Evolutionary conservation across 2,888 invertebrate species (phyloP).

Genomic region (Papilio demoleus): DNA sequence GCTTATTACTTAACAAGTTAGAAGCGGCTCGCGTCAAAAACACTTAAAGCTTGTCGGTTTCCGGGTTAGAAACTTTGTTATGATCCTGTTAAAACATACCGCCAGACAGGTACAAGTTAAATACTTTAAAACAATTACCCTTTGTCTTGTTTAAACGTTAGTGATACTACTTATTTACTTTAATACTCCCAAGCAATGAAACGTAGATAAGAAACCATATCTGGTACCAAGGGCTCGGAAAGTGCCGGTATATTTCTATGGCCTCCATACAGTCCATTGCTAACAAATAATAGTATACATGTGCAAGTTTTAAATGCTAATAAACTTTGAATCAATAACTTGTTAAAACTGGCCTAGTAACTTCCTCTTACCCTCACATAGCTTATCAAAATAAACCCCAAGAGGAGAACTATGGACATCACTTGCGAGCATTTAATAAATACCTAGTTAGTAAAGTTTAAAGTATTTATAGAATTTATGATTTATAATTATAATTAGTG

Average conservation of each 20-base stretch:
- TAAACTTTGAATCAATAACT: neutral
- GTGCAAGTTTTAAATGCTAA: neutral
- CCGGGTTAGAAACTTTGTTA: slow-evolving; percentile 7
- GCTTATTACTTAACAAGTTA: slow-evolving; percentile 19
- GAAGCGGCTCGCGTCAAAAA: slow-evolving; percentile 4
- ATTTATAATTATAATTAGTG: neutral
- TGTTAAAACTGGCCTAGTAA: neutral
- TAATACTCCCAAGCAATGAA: neutral
- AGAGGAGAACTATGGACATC: neutral
- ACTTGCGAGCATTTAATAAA: neutral
- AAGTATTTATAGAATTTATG: neutral
- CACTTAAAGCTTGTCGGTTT: slow-evolving; percentile 20
- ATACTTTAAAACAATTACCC: slow-evolving; percentile 4
- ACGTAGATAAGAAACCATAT: neutral
- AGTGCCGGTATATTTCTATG: neutral
- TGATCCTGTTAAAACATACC: slow-evolving; percentile 5
- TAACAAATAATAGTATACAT: neutral
- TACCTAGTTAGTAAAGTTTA: neutral
- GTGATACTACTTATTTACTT: neutral
- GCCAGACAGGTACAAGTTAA: neutral
- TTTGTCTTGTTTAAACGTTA: neutral
- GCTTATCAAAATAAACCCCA: neutral
- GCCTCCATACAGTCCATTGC: neutral
- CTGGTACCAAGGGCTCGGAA: neutral
- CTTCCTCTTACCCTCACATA: too few relatives aligned